These are phyloP conservation scores for Cydia fagiglandana DNA, from an alignment of 1,140 invertebrate genomes.

Conservation along the genomic window DNA sequence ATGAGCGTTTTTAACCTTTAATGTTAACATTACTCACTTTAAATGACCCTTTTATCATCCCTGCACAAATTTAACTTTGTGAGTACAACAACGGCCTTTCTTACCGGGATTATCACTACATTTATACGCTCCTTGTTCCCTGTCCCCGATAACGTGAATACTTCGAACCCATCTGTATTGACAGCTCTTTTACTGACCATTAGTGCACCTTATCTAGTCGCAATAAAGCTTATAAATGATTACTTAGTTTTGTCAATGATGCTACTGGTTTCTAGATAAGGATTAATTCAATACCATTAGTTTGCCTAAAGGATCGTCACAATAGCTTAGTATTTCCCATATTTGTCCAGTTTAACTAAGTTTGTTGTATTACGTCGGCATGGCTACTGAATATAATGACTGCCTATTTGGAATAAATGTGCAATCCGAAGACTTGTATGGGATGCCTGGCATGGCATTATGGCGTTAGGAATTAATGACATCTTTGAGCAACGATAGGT, in stretches of 20 bases:
- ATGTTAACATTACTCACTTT: not conserved
- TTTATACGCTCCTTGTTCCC: not conserved
- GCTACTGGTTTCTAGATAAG: conserved; percentile 37
- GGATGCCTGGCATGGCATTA: conserved; percentile 1
- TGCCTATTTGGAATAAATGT: conserved; percentile 17
- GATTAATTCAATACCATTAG: conserved; percentile 41
- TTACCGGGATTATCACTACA: not conserved
- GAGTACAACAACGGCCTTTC: not conserved
- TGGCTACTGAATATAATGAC: conserved; percentile 14
- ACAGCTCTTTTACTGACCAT: conserved; percentile 36
- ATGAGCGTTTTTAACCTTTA: not conserved
- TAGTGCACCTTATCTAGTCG: conserved; percentile 26
- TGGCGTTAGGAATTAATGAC: not conserved
- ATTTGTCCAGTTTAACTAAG: conserved; percentile 19
- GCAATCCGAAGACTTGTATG: conserved; percentile 10
- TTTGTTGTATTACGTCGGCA: conserved; percentile 1
- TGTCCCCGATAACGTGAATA: not conserved
- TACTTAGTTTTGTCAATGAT: not conserved
- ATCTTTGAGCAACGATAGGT: not conserved
- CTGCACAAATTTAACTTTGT: not conserved
- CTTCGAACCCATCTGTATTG: not conserved
- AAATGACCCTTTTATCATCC: not conserved
- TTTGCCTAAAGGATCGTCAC: conserved; percentile 37
- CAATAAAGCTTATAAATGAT: not conserved
- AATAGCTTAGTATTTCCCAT: conserved; percentile 39